Evolutionary conservation across 2,113 vertebrate species (phyloP), one percentile per base, ranked within the genome.

Genomic region (Percina caprodes): DNA sequence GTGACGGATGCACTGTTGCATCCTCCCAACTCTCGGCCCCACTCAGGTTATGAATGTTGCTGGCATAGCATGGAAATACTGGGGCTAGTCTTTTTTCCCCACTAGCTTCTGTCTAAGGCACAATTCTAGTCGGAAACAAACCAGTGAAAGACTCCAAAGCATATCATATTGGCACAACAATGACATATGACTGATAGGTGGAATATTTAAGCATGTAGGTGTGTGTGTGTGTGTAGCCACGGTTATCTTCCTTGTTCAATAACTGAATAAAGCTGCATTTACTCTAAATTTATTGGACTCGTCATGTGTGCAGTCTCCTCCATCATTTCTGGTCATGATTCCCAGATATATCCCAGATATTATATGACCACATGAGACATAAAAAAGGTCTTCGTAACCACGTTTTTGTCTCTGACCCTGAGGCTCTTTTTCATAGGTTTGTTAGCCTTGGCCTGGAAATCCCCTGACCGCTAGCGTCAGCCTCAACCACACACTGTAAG

Each of bases 1-100:
- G 88, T 94, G 92, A 95, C 90, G 87, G 91, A 95, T 94, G 92
- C 88, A 89, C 88, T 85, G 87, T 89, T 90, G 89, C 88, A 79
- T 89, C 90, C 79, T 89, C 86, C 83, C 77, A 82, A 86, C 82
- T 90, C 88, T 85, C 74, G 70, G 77, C 83, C 84, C 85, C 68
- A 39, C 84, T 87, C 89, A 66, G 82, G 83, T 94, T 94, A 92
- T 91, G 88, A 91, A 94, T 93, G 91, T 88, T 78, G 88, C 83
- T 86, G 89, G 89, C 86, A 82, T 72, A 76, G 73, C 72, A 11
- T 26, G 81, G 87, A 93, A 90, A 93, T 89, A 87, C 74, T 76
- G 68, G 83, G 71, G 72, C 69, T 61, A 61, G 80, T 69, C 68
- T 77, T 90, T 88, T 83, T 88, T 67, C 55, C 30, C 58, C 45